These are phyloP conservation scores for Amphipoea lucens DNA, from an alignment of 2,888 invertebrate genomes.

Conservation along the genomic window DNA sequence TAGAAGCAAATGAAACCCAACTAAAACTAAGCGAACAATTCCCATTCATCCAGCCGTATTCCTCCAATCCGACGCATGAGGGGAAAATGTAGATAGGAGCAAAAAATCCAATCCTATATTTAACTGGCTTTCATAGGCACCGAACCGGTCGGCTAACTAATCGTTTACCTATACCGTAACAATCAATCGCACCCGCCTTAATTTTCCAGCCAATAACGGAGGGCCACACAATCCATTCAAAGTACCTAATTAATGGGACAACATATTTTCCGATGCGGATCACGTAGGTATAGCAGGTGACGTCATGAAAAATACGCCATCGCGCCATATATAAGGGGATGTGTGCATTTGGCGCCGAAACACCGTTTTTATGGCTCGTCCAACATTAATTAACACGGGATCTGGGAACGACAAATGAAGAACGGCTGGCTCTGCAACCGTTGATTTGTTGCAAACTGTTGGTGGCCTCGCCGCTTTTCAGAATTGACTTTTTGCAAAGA, in stretches of 20 bases:
- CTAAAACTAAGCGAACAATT: slow-evolving; percentile 54
- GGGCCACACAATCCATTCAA: slow-evolving; percentile 81
- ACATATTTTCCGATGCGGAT: slow-evolving; percentile 82
- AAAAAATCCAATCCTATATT: slow-evolving; percentile 65
- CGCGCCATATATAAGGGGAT: slow-evolving; percentile 72
- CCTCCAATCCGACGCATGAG: slow-evolving; percentile 46
- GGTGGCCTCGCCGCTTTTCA: slow-evolving; percentile 30
- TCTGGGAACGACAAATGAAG: slow-evolving; percentile 75
- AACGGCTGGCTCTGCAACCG: slow-evolving; percentile 65
- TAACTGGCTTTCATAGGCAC: slow-evolving; percentile 60
- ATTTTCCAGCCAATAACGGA: slow-evolving; percentile 84
- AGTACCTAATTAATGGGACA: slow-evolving; percentile 85
- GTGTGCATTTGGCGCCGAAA: slow-evolving; percentile 65
- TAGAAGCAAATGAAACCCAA: slow-evolving; percentile 35
- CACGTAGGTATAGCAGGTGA: slow-evolving; percentile 82
- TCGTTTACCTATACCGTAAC: slow-evolving; percentile 77
- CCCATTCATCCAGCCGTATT: slow-evolving; percentile 49
- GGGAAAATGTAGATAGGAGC: slow-evolving; percentile 51
- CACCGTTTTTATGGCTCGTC: slow-evolving; percentile 74
- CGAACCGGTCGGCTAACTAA: slow-evolving; percentile 70
- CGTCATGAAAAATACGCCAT: slow-evolving; percentile 79
- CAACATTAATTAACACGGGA: slow-evolving; percentile 76
- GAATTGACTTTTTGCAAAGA: slow-evolving; percentile 49
- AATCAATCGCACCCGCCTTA: slow-evolving; percentile 81
- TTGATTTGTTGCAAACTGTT: slow-evolving; percentile 62